Evolutionary conservation across 2,888 invertebrate genomes (phyloP), one percentile per base, ranked within the genome.

Genomic region (Eupeodes latifasciatus): DNA sequence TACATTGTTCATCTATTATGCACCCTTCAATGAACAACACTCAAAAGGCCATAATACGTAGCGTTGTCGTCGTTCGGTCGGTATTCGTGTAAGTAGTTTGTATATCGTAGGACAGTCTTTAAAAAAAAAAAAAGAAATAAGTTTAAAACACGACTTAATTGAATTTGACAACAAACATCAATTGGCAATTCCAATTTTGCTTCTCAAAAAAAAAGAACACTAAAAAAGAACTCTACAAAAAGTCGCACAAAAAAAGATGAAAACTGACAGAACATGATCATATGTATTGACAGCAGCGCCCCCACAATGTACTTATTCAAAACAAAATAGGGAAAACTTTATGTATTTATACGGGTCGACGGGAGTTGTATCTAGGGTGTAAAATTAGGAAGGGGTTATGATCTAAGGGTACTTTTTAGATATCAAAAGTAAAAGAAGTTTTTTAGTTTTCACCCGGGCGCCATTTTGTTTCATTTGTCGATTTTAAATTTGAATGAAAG

Each of bases 131-230:
- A 27, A 27, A 27, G 27, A 27, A 27, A 5, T 49, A 47, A 0
- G 47, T 81, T 72, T 47, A 44, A 81, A 85, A 85, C 78, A 71
- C 71, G 62, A 59, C 81, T 81, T 88, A 88, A 88, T 88, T 88
- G 88, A 85, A 88, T 85, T 88, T 78, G 88, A 88, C 88, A 88
- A 81, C 81, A 81, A 57, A 81, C 88, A 85, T 88, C 85, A 88
- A 88, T 88, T 88, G 88, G 64, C 85, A 85, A 78, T 78, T 82
- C 51, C 53, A 69, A 51, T 83, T 55, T 51, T 19, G 53, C 67
- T 64, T 47, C 62, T 36, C 27, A 12, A 40, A 51, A 71, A 16
- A 34, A 57, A 71, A 19, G 36, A 57, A 34, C 44, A 64, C 55
- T 66, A 12, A 36, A 19, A 49, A 19, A 6, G 19, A 72, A 47